Conservation (phyloP, 30 jellyfish, hydroid and myxozoan species). For the Mastigias papua region DNA sequence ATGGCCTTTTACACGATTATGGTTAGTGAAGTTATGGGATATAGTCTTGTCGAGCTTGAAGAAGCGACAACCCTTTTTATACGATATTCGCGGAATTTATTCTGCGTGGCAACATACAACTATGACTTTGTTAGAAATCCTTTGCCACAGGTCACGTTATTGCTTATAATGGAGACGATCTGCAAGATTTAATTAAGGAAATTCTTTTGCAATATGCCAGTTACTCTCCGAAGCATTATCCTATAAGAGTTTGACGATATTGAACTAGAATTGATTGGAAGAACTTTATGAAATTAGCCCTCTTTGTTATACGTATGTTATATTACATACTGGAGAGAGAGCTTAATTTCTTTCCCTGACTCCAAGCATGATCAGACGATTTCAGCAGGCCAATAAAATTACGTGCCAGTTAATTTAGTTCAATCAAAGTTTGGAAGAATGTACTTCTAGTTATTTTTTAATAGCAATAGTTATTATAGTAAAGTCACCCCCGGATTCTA, state of each 20-base stretch:
- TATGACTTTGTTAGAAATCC: background rate
- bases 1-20: slow-evolving; percentile 1
- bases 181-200: background rate
- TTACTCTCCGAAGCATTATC: background rate
- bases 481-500: too few species aligned
- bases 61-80: background rate
- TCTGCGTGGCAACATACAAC: background rate
- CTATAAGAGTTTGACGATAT: background rate
- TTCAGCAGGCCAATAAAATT: too few species aligned
- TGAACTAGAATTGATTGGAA: background rate
- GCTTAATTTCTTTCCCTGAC: background rate
- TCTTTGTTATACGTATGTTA: background rate
- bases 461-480: too few species aligned
- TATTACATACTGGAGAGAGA: background rate
- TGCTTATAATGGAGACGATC: background rate
- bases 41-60: background rate
- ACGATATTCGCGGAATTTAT: background rate
- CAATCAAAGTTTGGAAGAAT: too few species aligned
- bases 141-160: background rate
- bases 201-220: background rate
- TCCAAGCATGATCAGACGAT: too few species aligned
- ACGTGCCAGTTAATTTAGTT: too few species aligned
- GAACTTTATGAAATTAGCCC: background rate
- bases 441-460: too few species aligned
- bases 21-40: background rate